A percentile compares a stretch with the other conserved stretches of the same genome.
Conservation (phyloP, 2,888 invertebrate species). For the Nymphalis polychloros region DNA sequence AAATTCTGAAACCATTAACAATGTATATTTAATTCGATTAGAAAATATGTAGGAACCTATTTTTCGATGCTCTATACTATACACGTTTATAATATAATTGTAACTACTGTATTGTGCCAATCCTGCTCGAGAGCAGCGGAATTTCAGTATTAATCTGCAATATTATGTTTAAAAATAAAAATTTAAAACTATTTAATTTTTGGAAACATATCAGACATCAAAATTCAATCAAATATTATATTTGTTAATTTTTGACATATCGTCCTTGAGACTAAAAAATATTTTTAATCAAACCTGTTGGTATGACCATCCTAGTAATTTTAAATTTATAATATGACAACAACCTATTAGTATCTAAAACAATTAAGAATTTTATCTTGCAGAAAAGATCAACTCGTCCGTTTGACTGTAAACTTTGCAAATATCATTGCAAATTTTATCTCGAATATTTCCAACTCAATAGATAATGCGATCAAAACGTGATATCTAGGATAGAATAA, state of each 20-base stretch:
- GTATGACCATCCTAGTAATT: slow-evolving; percentile 15
- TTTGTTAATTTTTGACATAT: background rate
- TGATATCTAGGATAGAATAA: background rate
- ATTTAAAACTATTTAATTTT: background rate
- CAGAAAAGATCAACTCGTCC: background rate
- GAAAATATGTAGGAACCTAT: slow-evolving; percentile 31
- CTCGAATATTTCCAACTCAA: slow-evolving; percentile 11
- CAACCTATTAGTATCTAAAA: background rate
- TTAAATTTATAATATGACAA: background rate
- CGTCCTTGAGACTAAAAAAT: slow-evolving; percentile 17
- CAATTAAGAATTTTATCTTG: background rate
- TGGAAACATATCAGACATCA: background rate
- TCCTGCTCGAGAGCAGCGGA: slow-evolving; percentile 25
- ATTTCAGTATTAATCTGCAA: slow-evolving; percentile 23
- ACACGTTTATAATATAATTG: slow-evolving; percentile 29
- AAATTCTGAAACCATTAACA: slow-evolving; percentile 24
- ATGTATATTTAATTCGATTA: slow-evolving; percentile 30
- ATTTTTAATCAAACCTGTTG: slow-evolving; percentile 1
- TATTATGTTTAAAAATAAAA: slow-evolving; percentile 10
- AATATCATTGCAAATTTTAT: background rate
- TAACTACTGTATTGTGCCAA: slow-evolving; percentile 34
- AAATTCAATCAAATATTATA: background rate
- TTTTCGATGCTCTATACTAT: slow-evolving; percentile 40
- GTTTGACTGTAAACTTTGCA: background rate
- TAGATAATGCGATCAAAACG: background rate